Evolutionary conservation across 2,888 invertebrate species (phyloP), one percentile per base, ranked within the genome.

Genomic region (Stenodema calcarata): DNA sequence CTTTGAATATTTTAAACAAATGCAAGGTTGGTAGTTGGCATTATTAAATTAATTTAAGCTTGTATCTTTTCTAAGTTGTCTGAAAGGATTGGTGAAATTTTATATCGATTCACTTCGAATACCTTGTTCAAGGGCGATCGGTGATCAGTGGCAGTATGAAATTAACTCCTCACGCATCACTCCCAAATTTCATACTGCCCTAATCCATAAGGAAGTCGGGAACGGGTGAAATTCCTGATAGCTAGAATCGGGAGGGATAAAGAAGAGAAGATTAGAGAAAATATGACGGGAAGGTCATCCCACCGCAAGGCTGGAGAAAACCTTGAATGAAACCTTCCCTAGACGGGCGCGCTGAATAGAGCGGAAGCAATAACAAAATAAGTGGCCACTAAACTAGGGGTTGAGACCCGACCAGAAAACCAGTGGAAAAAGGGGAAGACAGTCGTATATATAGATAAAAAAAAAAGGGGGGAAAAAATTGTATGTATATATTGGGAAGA

Each of bases 351-450:
- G 12, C 16, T 82, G 82, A 82, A 82, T 82, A 69, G 82, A 41
- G 69, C 82, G 82, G 82, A 82, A 82, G 82, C 82, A 82, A 82
- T 82, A 82, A 82, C 82, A 82, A 69, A 82, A 41, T 82, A 82
- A 82, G 82, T 82, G 82, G 62, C 82, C 82, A 82, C 82, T 82
- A 82, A 82, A 82, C 82, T 41, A 35, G 54, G 81, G 62, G 50
- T 81, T 54, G 69, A 69, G 69, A 69, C 69, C 62, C 41, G 30
- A 69, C 11, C 50, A 35, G 81, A 42, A 81, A 81, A 16, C 44
- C 44, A 16, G 62, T 28, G 47, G 30, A 81, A 81, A 82, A 82
- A 54, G 47, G 35, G 30, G n/a, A 7, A 50, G 28, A 16, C 44
- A 69, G 30, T 27, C 18, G 69, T 44, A n/a, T 9, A 27, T 23